Base-by-base conservation (phyloP, 2,888 invertebrate genomes). In the Trichogramma evanescens region DNA sequence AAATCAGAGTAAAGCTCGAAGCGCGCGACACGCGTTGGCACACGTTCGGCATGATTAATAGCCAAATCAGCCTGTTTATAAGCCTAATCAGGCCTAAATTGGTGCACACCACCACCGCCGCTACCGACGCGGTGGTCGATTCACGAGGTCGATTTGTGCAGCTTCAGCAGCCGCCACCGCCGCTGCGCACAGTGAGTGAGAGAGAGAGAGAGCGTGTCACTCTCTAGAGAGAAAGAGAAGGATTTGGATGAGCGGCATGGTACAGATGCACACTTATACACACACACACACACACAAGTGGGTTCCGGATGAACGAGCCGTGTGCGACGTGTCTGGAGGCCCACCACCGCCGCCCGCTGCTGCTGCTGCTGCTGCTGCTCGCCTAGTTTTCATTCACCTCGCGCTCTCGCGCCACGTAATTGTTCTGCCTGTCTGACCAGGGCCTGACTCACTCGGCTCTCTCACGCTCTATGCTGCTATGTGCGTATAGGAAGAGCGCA, bases 321-420 rank as follows among this genome's bases (percentile, higher is more conserved):
- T 66, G 68, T 67, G 69, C 66, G 67, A 59, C 49, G 50, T 43
- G 51, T 62, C 49, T 55, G 49, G 53, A 43, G 54, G 56, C 60
- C 58, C 59, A 62, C 5, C 3, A 8, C 40, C 52, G n/a, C 8
- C 6, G 26, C 13, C 5, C 39, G 44, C 52, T 5, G 48, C 9
- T n/a, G 50, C 50, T n/a, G n/a, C n/a, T n/a, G n/a, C n/a, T n/a
- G 44, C 52, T 5, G 48, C 9, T n/a, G 50, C 50, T n/a, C 7
- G 13, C 69, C 74, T 76, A 75, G 76, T 75, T 76, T 75, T 75
- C 74, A 76, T 76, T 76, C 75, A 72, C 72, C 72, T 71, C 75
- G 72, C 70, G 73, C 72, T 67, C 74, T 75, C 74, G 73, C 75
- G 74, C 74, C 72, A 72, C 72, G 75, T 76, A 76, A 76, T 76